A percentile compares a stretch with the other conserved stretches of the same genome.
phyloP scores from a whole-genome alignment of 2,113 vertebrate species.

The Manacus vitellinus region DNA sequence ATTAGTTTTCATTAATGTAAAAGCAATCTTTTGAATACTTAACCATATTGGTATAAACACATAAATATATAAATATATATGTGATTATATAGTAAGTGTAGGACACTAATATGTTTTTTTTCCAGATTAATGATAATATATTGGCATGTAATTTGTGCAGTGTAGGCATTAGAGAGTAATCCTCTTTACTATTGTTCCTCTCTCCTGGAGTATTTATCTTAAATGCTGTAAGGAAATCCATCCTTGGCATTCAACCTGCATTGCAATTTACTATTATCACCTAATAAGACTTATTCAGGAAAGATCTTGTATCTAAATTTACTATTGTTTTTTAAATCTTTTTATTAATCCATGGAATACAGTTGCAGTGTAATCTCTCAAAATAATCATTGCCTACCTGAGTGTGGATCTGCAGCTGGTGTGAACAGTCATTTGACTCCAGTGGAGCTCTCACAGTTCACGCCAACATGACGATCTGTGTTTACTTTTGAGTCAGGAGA shows the following conservation, averaged over 20 bases:
- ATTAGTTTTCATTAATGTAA: not conserved
- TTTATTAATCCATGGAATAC: not conserved
- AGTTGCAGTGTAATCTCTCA: not conserved
- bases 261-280: not conserved
- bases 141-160: not conserved
- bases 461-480: not conserved
- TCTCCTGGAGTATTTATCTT: not conserved
- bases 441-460: constrained; percentile 32
- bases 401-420: not conserved
- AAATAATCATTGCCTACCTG: not conserved
- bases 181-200: not conserved
- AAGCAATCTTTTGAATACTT: not conserved
- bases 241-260: not conserved
- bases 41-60: fast-evolving
- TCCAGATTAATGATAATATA: not conserved
- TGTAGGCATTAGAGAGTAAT: not conserved
- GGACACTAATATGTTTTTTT: not conserved
- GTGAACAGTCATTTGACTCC: constrained; percentile 37
- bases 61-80: not conserved
- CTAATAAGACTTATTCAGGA: not conserved
- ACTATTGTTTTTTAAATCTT: not conserved
- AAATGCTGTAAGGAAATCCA: not conserved
- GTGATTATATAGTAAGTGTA: not conserved
- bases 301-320: not conserved
- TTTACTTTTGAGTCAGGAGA: not conserved